Percentiles rank a stretch among this genome's conserved stretches.
phyloP scores from a whole-genome alignment of 1,140 invertebrate species.

The Orius insidiosus region DNA sequence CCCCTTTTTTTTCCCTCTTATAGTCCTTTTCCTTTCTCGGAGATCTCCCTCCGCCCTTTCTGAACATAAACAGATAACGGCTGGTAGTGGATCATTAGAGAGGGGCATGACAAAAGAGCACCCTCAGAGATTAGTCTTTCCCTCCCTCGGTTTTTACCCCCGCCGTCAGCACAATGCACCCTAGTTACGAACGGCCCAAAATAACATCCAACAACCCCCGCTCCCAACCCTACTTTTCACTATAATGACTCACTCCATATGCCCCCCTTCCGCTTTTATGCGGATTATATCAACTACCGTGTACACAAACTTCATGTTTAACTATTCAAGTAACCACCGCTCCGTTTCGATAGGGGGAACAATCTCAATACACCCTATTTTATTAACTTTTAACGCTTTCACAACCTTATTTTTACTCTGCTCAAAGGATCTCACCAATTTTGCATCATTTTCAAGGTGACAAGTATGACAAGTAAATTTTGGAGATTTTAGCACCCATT shows the following conservation, averaged over 20 bases:
- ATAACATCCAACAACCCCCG: neutral
- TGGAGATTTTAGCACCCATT: too few species aligned
- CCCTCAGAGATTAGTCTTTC: neutral
- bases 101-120: neutral
- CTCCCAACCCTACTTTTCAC: neutral
- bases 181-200: neutral
- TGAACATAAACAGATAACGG: conserved; percentile 10
- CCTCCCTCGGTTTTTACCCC: neutral
- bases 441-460: too few species aligned
- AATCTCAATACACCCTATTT: too few species aligned
- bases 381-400: too few species aligned
- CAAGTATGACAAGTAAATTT: too few species aligned
- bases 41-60: neutral
- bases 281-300: conserved; percentile 11
- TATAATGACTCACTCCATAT: conserved; percentile 7
- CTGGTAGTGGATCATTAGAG: conserved; percentile 5
- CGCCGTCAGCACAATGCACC: conserved; percentile 6
- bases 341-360: too few species aligned
- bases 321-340: too few species aligned
- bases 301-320: neutral
- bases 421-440: too few species aligned
- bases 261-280: neutral
- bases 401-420: too few species aligned
- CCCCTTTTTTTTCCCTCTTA: conserved; percentile 6
- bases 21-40: conserved; percentile 6